Evolutionary conservation across 2,797 vertebrate genomes (phyloP).

Genomic region (Propithecus deckenii): DNA sequence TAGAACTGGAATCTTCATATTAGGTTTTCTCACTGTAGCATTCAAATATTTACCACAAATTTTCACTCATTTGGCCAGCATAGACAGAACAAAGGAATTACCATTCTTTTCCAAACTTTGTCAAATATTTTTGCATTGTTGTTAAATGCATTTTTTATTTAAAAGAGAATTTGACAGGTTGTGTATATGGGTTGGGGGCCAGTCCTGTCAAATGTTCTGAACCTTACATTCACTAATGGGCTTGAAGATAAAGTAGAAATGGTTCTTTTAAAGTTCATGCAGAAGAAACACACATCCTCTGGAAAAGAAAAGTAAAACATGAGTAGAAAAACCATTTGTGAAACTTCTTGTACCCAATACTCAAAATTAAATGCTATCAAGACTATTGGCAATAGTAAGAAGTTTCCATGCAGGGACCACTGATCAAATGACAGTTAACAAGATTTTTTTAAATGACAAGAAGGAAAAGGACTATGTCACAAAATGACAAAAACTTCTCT

Average conservation of each 20-base stretch:
- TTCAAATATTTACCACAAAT: background rate
- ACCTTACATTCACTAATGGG: background rate
- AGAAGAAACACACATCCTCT: background rate
- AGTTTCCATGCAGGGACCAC: background rate
- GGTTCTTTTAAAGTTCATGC: background rate
- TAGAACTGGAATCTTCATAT: constrained; percentile 1
- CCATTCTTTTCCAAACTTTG: background rate
- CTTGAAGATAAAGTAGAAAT: constrained; percentile 31
- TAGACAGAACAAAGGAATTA: background rate
- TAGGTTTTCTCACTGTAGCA: background rate
- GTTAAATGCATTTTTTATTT: background rate
- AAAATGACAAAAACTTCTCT: background rate
- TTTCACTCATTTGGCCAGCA: background rate
- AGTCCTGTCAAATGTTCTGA: background rate
- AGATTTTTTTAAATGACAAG: background rate
- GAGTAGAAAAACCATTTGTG: background rate
- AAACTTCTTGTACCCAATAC: background rate
- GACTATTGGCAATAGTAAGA: background rate
- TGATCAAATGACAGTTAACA: background rate
- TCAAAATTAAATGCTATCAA: background rate
- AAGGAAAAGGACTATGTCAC: background rate
- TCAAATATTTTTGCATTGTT: background rate
- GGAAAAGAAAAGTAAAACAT: background rate
- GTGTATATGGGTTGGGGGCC: background rate
- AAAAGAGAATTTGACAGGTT: background rate